A percentile compares a stretch with the other conserved stretches of the same genome.
Conservation (phyloP, 2,113 vertebrate genomes). For the Cygnus buccinator region DNA sequence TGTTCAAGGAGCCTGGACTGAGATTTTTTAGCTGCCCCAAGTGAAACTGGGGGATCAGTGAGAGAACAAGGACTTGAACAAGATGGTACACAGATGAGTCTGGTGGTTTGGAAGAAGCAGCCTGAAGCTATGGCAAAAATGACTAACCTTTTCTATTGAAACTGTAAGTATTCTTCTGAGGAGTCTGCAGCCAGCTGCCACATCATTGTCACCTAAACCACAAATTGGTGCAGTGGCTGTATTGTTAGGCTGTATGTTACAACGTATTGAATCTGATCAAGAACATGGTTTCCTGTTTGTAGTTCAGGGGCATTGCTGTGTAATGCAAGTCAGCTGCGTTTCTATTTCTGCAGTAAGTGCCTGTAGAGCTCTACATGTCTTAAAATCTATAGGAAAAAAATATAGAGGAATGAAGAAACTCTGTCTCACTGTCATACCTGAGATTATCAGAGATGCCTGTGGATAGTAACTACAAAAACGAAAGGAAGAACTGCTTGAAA, state of each 20-base stretch:
- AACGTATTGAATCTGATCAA: not conserved
- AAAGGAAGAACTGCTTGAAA: not conserved
- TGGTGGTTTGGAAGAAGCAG: not conserved
- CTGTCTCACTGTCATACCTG: not conserved
- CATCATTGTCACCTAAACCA: not conserved
- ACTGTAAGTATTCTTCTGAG: not conserved
- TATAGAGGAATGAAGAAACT: not conserved
- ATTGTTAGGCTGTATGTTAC: not conserved
- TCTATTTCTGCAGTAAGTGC: not conserved
- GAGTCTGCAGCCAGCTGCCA: not conserved
- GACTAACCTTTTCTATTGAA: not conserved
- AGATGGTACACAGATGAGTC: not conserved
- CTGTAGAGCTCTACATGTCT: not conserved
- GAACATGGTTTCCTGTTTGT: not conserved
- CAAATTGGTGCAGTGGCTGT: not conserved
- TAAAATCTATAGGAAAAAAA: not conserved
- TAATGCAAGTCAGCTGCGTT: not conserved
- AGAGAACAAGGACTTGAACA: not conserved
- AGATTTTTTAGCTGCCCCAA: constrained; percentile 14
- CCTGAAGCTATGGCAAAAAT: not conserved
- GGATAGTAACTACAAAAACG: not conserved
- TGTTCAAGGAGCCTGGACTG: not conserved
- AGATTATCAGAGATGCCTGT: not conserved
- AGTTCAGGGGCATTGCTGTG: not conserved
- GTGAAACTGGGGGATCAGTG: not conserved